Evolutionary conservation across 1,140 invertebrate genomes (phyloP), one percentile per base, ranked within the genome.

Genomic region (Diploscapter pachys): DNA sequence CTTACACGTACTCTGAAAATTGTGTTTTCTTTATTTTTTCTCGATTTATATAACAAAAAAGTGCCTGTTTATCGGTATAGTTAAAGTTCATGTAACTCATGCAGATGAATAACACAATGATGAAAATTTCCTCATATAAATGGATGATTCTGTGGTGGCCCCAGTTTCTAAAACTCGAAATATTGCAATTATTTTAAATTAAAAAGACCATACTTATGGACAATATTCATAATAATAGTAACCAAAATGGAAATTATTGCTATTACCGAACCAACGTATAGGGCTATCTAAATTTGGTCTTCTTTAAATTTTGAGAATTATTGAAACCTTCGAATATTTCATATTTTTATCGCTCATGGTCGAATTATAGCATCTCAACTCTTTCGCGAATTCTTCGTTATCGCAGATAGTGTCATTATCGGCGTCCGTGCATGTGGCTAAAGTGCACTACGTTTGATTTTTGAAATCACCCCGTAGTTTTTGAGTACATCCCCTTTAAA

Each of bases 71-170:
- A 61, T 76, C 53, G 48, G 59, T 72, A 5, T 66, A 73, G 3
- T 61, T 13, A 56, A 73, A 73, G 53, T 71, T 71, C 6, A 78
- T 53, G 51, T 71, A 59, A 53, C 72, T 69, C 57, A 78, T 71
- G 13, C 53, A 73, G 50, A 78, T 13, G 0, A 66, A 50, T 8
- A 78, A 13, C 0, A 78, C 31, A 6, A 78, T 78, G 4, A 78
- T 78, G 3, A 52, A 57, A 4, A 78, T 13, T 71, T 78, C 76
- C 63, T 78, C 76, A 11, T 59, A 59, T 9, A 78, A 51, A 31
- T 73, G 72, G 1, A 78, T 65, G 50, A 61, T 71, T 65, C 76
- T 11, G 61, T 78, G 76, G 55, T 78, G 76, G 8, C 76, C 76
- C 13, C n/a, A 59, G 62, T 78, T 71, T 52, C 76, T 77, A 51